Evolutionary conservation across 2,888 invertebrate species (phyloP), one percentile per base, ranked within the genome.

Genomic region (Cremastinae sp.): DNA sequence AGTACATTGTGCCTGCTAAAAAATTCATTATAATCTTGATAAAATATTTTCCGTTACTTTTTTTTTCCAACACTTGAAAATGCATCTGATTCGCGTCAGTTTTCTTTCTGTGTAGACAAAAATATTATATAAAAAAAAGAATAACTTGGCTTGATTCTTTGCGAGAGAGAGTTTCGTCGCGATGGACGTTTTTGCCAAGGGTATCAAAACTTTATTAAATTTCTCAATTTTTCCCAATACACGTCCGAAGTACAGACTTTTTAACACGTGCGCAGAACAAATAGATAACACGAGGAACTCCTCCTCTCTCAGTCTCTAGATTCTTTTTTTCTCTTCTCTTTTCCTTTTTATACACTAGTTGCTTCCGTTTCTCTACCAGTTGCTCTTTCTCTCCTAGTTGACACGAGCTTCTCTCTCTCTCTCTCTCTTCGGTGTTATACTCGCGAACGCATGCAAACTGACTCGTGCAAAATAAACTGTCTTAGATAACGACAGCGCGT

Each of bases 291-390:
- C 34, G 65, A 58, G 34, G 47, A 51, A 36, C 43, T 7, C n/a
- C n/a, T 16, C 16, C 58, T 68, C 72, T 68, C 64, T 47, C 68
- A 47, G 53, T 69, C 58, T 64, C 47, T 45, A 28, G 28, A 71
- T 75, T 61, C 71, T 66, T 58, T 72, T 47, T 72, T n/a, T n/a
- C n/a, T n/a, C n/a, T n/a, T n/a, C n/a, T n/a, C n/a, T n/a, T n/a
- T n/a, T n/a, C n/a, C n/a, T n/a, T n/a, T n/a, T n/a, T n/a, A n/a
- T 34, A 38, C 64, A 76, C 76, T 72, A 76, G 76, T 76, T 76
- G 76, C 76, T 72, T 64, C 58, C 76, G 72, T 72, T 64, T 38
- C 12, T 59, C 76, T 69, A 76, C 76, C 72, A 73, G 72, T 76
- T 76, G 76, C 76, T 76, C 53, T 76, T 36, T 56, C 62, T 64